Evolutionary conservation across 2,888 invertebrate species (phyloP), one percentile per base, ranked within the genome.

Genomic region (Drosophila yooni): DNA sequence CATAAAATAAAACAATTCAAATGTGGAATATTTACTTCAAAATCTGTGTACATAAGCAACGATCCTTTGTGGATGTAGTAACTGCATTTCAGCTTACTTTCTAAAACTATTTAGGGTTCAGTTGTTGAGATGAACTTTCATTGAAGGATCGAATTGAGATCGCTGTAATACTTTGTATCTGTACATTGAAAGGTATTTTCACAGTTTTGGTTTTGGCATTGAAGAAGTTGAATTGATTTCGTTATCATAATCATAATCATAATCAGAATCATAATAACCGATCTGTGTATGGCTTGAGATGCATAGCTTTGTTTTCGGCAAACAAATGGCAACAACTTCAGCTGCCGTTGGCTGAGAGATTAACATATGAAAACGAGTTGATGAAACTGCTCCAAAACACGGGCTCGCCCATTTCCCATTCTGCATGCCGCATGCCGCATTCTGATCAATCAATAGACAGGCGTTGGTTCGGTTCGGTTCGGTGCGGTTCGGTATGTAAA

Each of bases 371-470:
- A 82, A 82, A 80, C 72, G 77, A 77, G 77, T 61, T 82, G 82
- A 80, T 73, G 81, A 82, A 81, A 81, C 82, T 52, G 79, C 72
- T 76, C 72, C 63, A 79, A 66, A 68, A 76, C 75, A 67, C 29
- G 50, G 67, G 7, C 25, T 76, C 67, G 76, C 76, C 71, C 65
- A 67, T 75, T 77, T 75, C 62, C 60, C 62, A 75, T 33, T 61
- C 7, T 31, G n/a, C 8, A 27, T 53, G 48, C 34, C 21, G 34
- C 52, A 71, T 33, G 34, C 18, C 36, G 21, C 13, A 36, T 61
- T 46, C 50, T n/a, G 82, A 88, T 85, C 82, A 83, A 85, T 85
- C 88, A 88, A 85, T 88, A 75, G 54, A 40, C 58, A 36, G 43
- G 3, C 21, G 21, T 43, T 43, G 43, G 43, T 38, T 54, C 11